Evolutionary conservation across 2,113 vertebrate species (phyloP).

Genomic region (Phasianus colchicus): DNA sequence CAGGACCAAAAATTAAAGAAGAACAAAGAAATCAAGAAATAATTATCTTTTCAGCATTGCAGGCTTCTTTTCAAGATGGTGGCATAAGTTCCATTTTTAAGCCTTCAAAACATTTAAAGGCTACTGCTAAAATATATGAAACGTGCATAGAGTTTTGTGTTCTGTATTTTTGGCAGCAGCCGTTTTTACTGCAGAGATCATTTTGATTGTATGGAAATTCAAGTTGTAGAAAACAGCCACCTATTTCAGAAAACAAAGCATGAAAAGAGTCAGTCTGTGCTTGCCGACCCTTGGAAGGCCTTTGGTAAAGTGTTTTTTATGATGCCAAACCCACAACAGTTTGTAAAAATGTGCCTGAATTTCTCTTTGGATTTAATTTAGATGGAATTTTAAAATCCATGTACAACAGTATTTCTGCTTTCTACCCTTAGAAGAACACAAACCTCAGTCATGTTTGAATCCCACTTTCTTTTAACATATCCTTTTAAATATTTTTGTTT

Average conservation of each 20-base stretch:
- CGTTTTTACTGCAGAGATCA: not conserved
- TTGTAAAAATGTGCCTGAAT: not conserved
- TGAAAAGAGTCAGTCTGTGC: not conserved
- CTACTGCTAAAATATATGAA: not conserved
- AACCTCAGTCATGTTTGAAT: constrained; percentile 35
- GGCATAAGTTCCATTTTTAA: not conserved
- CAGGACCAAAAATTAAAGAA: not conserved
- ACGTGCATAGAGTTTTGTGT: not conserved
- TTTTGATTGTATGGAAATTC: not conserved
- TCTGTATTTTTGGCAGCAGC: not conserved
- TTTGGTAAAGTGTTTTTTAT: not conserved
- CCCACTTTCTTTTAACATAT: not conserved
- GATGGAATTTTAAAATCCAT: not conserved
- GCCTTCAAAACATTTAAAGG: not conserved
- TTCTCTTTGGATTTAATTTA: not conserved
- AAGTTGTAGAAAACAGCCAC: not conserved
- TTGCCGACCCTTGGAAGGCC: not conserved
- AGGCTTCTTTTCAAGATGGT: not conserved
- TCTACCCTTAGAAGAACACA: constrained; percentile 14
- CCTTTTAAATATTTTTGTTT: constrained; percentile 68
- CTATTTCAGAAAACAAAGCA: not conserved
- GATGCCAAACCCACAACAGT: constrained; percentile 1
- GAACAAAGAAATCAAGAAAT: not conserved
- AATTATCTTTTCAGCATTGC: fast-evolving
- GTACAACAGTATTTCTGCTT: not conserved